Evolutionary conservation across 2,113 vertebrate species (phyloP), one percentile per base, ranked within the genome.

Genomic region (Bostrychus sinensis): DNA sequence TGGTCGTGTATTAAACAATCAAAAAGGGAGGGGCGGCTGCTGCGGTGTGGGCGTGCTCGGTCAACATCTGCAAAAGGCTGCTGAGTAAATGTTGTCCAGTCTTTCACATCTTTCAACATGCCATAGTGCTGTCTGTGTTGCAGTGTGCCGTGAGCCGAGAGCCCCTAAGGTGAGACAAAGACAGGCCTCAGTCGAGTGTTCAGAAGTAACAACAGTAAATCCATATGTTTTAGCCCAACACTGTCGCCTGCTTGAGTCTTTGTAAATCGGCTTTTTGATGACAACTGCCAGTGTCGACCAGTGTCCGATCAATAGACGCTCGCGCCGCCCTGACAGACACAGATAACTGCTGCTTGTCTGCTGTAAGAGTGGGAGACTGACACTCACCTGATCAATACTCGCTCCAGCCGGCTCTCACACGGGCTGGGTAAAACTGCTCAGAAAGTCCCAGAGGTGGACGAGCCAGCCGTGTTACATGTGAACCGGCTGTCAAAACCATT

Each of bases 401-500:
- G 73, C 82, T 80, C 82, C 74, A 30, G 51, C 67, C 71, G 67
- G 60, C 76, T 77, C 82, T 90, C 80, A 82, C 88, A n/a, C 66
- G 84, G 79, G 84, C 88, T 72, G 82, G 66, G 62, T 90, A 89
- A 90, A 89, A 87, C 84, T 93, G 93, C 81, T 87, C 56, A 63
- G 88, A 90, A 85, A 83, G 88, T 91, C 90, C 90, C 89, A 73
- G 55, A 38, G 89, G 81, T 90, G 86, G 86, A 80, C 77, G 89
- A 91, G 90, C 72, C 77, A 82, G 89, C 86, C 90, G 93, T 92
- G 94, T 93, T 94, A 92, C 90, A 91, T 92, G 77, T 90, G 92
- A 93, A 89, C 87, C 90, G 91, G 77, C 89, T 94, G 92, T 95
- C 94, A 93, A 56, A 90, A 88, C 85, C 75, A 92, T 94, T 95